Evolutionary conservation across 2,113 vertebrate species (phyloP).

Genomic region (Euleptes europaea): DNA sequence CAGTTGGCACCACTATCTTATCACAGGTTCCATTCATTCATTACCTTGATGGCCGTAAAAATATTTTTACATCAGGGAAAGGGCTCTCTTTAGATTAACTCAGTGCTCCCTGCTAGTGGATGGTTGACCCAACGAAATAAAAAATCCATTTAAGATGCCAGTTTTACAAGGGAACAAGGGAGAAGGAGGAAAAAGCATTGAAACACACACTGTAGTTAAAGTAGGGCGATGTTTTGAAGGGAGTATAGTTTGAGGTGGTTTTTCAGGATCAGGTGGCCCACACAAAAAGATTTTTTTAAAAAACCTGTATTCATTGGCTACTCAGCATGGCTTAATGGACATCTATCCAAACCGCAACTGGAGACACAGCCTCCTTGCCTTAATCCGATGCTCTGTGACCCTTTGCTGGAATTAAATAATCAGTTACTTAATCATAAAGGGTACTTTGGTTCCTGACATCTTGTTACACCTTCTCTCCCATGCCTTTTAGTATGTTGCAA

Average conservation of each 20-base stretch:
- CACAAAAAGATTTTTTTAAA: not conserved
- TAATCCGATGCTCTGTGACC: too few species aligned
- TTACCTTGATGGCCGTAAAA: not conserved
- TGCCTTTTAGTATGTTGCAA: too few species aligned
- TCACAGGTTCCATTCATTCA: not conserved
- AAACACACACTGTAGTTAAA: not conserved
- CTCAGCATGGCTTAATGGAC: too few species aligned
- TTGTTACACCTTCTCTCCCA: not conserved
- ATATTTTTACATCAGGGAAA: not conserved
- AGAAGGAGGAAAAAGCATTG: not conserved
- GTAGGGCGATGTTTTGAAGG: not conserved
- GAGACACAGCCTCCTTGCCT: not conserved
- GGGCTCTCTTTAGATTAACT: not conserved
- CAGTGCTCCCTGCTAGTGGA: not conserved
- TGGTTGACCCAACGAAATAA: not conserved
- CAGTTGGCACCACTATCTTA: not conserved
- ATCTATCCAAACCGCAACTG: too few species aligned
- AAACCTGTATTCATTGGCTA: not conserved
- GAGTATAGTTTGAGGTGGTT: rapidly evolving
- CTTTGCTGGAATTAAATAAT: not conserved
- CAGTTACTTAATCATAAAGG: not conserved
- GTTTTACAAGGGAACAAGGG: not conserved
- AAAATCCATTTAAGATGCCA: not conserved
- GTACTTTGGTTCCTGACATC: not conserved
- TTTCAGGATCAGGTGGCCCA: too few species aligned